Evolutionary conservation across 1,140 invertebrate species (phyloP).

Genomic region (Conopomorpha cramerella): DNA sequence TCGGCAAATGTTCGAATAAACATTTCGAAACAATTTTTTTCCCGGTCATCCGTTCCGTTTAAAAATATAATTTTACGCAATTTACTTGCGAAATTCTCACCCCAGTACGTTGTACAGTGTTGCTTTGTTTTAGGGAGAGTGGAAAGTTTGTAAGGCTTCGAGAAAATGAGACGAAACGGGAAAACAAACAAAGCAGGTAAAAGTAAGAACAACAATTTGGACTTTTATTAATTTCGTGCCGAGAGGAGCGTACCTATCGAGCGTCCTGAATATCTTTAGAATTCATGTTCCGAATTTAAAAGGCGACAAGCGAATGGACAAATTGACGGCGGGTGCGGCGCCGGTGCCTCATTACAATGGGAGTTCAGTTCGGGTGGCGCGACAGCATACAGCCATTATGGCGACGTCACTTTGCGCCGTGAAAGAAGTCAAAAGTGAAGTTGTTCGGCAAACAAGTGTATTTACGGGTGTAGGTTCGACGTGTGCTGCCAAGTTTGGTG

Average conservation of each 20-base stretch:
- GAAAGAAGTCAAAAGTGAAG: conserved; percentile 45
- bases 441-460: conserved; percentile 37
- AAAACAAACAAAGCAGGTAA: conserved; percentile 13
- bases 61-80: no score
- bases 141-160: neutral
- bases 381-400: conserved; percentile 24
- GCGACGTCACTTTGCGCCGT: conserved; percentile 28
- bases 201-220: conserved; percentile 14
- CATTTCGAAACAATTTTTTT: no score
- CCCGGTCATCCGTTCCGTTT: no score
- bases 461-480: conserved; percentile 36
- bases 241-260: no score
- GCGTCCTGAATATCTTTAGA: conserved; percentile 30
- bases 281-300: conserved; percentile 39
- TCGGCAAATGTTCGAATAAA: no score
- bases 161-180: conserved; percentile 7
- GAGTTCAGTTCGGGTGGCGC: no score
- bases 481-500: conserved; percentile 29
- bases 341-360: conserved; percentile 13
- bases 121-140: no score
- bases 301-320: conserved; percentile 21
- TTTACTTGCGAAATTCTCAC: no score
- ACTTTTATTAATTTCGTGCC: conserved; percentile 4
- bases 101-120: no score
- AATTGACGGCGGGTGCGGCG: conserved; percentile 20